Evolutionary conservation across 2,113 vertebrate genomes (phyloP).

Genomic region (Chionomys nivalis): DNA sequence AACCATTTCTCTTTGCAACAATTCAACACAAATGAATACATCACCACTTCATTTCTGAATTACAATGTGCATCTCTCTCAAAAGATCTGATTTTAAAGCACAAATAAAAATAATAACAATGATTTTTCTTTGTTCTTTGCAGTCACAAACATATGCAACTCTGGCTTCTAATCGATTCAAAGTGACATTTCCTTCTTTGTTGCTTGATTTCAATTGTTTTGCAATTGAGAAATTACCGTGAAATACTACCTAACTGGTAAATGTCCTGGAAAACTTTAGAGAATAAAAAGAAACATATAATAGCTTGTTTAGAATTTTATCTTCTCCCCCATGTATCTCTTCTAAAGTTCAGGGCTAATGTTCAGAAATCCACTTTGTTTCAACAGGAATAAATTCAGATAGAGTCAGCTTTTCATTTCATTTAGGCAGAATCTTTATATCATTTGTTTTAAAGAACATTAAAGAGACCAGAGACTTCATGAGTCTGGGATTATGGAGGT

Average conservation of each 20-base stretch:
- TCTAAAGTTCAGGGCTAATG: slow-evolving; percentile 5
- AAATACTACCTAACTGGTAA: slow-evolving; percentile 61
- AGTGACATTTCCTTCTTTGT: slow-evolving; percentile 62
- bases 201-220: slow-evolving; percentile 76
- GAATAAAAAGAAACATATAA: not conserved
- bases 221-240: slow-evolving; percentile 67
- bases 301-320: not conserved
- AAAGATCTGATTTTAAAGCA: slow-evolving; percentile 78
- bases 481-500: not conserved
- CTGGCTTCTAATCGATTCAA: slow-evolving; percentile 74
- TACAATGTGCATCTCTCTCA: slow-evolving; percentile 72
- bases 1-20: slow-evolving; percentile 68
- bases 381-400: not conserved
- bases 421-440: not conserved
- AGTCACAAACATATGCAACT: slow-evolving; percentile 16
- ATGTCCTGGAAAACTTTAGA: slow-evolving; percentile 19
- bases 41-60: slow-evolving; percentile 75
- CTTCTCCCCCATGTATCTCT: slow-evolving; percentile 13
- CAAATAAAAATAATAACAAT: slow-evolving; percentile 75
- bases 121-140: slow-evolving; percentile 43
- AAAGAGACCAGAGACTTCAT: not conserved
- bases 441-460: not conserved
- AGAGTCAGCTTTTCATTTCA: not conserved
- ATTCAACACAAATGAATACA: slow-evolving; percentile 69
- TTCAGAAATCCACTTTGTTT: slow-evolving; percentile 37